A percentile compares a stretch with the other conserved stretches of the same genome.
Evolutionary conservation across 1,140 invertebrate genomes (phyloP).

Genomic region (Popillia japonica): DNA sequence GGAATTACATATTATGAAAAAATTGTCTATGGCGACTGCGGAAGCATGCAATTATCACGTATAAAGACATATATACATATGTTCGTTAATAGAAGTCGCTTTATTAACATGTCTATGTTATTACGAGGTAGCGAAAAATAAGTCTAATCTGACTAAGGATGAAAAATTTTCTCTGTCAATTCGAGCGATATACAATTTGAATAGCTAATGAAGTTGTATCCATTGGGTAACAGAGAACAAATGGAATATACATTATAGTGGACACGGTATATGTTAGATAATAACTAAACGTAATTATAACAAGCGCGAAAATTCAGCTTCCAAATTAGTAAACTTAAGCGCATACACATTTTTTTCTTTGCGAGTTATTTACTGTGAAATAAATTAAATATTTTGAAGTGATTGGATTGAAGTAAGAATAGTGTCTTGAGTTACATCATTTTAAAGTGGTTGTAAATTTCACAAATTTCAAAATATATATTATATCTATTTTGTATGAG

Average conservation of each 20-base stretch:
- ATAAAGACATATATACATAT: too few relatives aligned
- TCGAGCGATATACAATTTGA: background rate
- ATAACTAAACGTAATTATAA: conserved; percentile 2
- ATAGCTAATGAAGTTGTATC: background rate
- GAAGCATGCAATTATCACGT: background rate
- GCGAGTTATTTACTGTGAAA: too few relatives aligned
- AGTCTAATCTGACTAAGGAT: background rate
- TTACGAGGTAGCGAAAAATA: background rate
- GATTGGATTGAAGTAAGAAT: too few relatives aligned
- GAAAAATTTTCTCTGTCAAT: background rate
- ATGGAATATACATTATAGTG: background rate
- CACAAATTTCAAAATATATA: too few relatives aligned
- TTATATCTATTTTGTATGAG: too few relatives aligned
- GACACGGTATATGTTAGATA: background rate
- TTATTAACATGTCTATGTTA: background rate
- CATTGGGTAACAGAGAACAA: background rate
- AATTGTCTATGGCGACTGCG: background rate
- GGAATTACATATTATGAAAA: background rate
- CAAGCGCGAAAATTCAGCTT: background rate
- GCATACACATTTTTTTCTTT: too few relatives aligned
- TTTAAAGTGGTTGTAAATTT: too few relatives aligned
- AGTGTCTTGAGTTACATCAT: too few relatives aligned
- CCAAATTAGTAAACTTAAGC: conserved; percentile 6
- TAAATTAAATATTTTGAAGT: too few relatives aligned
- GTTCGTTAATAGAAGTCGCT: background rate